Percentiles rank a stretch among this genome's conserved stretches.
These are phyloP conservation scores for Spatulosminthurus flaviceps DNA, from an alignment of 2,888 invertebrate species.

Conservation along the genomic window DNA sequence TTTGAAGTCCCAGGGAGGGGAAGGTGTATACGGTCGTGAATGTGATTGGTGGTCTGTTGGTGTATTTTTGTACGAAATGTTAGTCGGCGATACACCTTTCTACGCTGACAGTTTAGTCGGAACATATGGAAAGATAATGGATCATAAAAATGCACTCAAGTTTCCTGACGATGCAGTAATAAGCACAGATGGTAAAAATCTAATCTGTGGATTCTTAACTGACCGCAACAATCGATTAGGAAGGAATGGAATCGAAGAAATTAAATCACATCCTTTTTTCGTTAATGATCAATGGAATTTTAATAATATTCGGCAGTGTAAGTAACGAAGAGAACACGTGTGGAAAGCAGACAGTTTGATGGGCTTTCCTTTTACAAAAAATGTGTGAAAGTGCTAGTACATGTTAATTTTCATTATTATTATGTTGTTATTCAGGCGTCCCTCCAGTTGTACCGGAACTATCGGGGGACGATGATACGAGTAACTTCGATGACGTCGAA, in stretches of 20 bases:
- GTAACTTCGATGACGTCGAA: constrained; percentile 98
- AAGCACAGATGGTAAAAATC: constrained; percentile 79
- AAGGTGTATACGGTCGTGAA: constrained; percentile 95
- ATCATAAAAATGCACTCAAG: constrained; percentile 92
- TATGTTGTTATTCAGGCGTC: constrained; percentile 68
- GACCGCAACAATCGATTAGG: constrained; percentile 86
- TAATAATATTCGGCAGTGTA: constrained; percentile 89
- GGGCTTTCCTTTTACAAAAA: no score
- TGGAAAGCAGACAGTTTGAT: no score
- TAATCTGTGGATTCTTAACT: constrained; percentile 93
- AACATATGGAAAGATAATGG: constrained; percentile 99
- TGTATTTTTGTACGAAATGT: constrained; percentile 98
- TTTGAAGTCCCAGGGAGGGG: constrained; percentile 90
- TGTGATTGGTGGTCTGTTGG: constrained; percentile 99
- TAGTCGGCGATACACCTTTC: constrained; percentile 98
- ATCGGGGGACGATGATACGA: constrained; percentile 95
- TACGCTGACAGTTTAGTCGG: constrained; percentile 98
- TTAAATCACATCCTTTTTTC: constrained; percentile 94
- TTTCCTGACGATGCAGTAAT: constrained; percentile 94
- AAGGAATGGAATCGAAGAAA: constrained; percentile 91
- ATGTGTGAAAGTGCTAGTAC: neutral
- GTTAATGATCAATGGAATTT: constrained; percentile 98
- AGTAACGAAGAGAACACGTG: no score
- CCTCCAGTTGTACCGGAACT: constrained; percentile 98
- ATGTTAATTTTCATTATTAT: neutral